Evolutionary conservation across 2,113 vertebrate species (phyloP), one percentile per base, ranked within the genome.

Genomic region (Hypomesus transpacificus): DNA sequence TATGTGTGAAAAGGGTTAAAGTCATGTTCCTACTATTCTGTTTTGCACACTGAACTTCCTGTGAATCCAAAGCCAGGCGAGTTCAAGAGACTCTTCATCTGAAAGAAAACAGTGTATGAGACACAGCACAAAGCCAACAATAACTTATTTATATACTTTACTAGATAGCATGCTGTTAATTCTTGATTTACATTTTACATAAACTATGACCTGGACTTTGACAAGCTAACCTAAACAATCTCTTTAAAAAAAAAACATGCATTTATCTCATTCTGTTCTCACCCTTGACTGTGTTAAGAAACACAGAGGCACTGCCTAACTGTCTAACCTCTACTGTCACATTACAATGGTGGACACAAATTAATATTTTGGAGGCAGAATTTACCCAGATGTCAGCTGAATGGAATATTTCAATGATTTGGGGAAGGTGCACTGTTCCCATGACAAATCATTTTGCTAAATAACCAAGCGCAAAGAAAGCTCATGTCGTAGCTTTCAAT

Each of bases 101-200:
- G 94, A 91, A 95, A 95, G 90, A 94, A 94, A 95, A 94, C 92
- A 95, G 89, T 73, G 90, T 76, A 87, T 94, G 90, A 95, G 93
- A 94, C 90, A 93, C 82, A 89, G 88, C 91, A 93, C 74, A 81
- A 69, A 91, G 86, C 89, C 90, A 85, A 90, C 76, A 89, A 75
- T 34, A 84, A 82, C 75, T 72, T 78, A 56, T 57, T 63, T 11
- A 63, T 1, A 22, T 60, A 83, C 52, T 85, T 87, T 26, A 87
- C 74, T 84, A 84, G 71, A 85, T 31, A 80, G 75, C 78, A 86
- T 85, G 80, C 74, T 50, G 83, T 77, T 78, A 22, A 66, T 59
- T 59, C 75, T 24, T 73, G 16, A 74, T 52, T 69, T 66, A 53
- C 61, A 59, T 73, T 71, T 64, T 64, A 62, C 69, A 77, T 16